phyloP scores from a whole-genome alignment of 1,140 invertebrate genomes.

The Eubasilissa regina region DNA sequence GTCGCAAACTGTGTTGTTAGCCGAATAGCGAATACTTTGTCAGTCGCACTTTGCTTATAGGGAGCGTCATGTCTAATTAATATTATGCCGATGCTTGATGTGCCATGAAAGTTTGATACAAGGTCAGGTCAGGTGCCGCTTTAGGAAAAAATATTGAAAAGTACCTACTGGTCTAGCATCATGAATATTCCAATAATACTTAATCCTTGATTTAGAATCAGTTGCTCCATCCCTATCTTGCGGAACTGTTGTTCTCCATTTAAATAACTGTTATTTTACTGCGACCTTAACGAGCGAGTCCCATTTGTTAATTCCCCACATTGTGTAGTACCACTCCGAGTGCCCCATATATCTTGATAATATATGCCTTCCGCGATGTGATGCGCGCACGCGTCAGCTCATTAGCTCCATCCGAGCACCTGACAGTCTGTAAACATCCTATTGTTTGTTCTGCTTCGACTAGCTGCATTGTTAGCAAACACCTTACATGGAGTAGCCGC shows the following conservation, averaged over 20 bases:
- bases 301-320: background rate
- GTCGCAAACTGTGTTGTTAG: too few relatives aligned
- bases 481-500: background rate
- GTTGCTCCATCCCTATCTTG: background rate
- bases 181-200: too few relatives aligned
- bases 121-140: too few relatives aligned
- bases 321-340: background rate
- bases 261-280: background rate
- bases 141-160: too few relatives aligned
- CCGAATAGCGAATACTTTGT: too few relatives aligned
- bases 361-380: background rate
- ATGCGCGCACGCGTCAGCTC: background rate
- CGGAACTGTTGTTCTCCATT: conserved; percentile 1
- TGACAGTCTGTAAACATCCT: conserved; percentile 19
- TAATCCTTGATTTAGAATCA: too few relatives aligned
- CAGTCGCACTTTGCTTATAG: too few relatives aligned
- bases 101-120: too few relatives aligned
- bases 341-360: background rate
- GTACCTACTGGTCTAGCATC: too few relatives aligned
- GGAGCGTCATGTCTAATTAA: too few relatives aligned
- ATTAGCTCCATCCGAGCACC: background rate
- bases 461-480: conserved; percentile 7
- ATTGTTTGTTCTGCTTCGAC: background rate
- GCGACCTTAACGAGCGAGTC: background rate
- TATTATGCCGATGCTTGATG: too few relatives aligned